These are phyloP conservation scores for Myotis findleyi DNA, from an alignment of 2,797 vertebrate species.

Conservation along the genomic window DNA sequence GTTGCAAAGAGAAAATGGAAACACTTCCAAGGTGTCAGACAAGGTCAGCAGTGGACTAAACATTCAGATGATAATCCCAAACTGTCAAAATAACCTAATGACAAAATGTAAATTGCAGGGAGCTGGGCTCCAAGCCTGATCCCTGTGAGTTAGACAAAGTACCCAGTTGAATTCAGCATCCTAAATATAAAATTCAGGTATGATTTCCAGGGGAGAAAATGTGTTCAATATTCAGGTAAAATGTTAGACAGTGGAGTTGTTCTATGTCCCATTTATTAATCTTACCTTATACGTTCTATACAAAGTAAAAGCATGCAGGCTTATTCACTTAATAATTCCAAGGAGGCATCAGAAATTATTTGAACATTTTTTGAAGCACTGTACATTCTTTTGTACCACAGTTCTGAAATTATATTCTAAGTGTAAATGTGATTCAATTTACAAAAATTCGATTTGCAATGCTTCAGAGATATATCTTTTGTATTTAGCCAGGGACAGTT, in stretches of 20 bases:
- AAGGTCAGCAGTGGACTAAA: neutral
- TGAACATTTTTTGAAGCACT: conserved; percentile 61
- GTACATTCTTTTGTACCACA: conserved; percentile 51
- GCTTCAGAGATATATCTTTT: conserved; percentile 65
- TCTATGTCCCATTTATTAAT: conserved; percentile 54
- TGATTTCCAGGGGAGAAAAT: neutral
- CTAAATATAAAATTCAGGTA: conserved; percentile 32
- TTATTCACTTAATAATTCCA: conserved; percentile 53
- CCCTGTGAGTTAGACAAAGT: neutral
- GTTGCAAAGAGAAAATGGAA: conserved; percentile 19
- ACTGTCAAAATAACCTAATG: conserved; percentile 17
- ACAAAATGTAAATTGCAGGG: neutral
- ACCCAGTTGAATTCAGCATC: neutral
- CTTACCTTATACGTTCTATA: neutral
- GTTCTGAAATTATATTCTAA: conserved; percentile 72
- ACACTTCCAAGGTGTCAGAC: neutral
- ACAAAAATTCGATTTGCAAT: conserved; percentile 67
- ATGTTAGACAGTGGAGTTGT: conserved; percentile 5
- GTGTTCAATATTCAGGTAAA: conserved; percentile 24
- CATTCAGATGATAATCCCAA: conserved; percentile 44
- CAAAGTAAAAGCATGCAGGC: conserved; percentile 47
- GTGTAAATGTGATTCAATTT: conserved; percentile 63
- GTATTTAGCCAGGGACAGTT: conserved; percentile 56
- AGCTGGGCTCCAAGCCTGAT: neutral
- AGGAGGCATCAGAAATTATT: conserved; percentile 53